Evolutionary conservation across 2,797 vertebrate species (phyloP).

Genomic region (Toxotes lorentzi): DNA sequence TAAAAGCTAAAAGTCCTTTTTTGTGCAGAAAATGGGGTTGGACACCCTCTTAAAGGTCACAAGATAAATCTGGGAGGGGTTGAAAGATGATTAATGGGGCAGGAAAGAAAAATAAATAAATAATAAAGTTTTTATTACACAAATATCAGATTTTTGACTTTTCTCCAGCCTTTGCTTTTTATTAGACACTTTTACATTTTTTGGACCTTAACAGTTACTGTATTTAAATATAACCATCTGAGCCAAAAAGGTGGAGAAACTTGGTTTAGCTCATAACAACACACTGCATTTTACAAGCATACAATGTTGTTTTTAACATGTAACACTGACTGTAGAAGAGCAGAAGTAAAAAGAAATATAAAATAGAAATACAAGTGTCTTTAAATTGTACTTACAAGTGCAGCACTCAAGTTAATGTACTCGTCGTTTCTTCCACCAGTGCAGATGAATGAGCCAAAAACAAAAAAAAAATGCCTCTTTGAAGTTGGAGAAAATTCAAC

Average conservation of each 20-base stretch:
- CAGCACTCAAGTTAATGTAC: background rate
- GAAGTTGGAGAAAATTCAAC: background rate
- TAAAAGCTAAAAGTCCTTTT: background rate
- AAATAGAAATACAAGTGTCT: background rate
- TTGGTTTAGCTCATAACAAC: background rate
- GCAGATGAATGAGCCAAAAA: background rate
- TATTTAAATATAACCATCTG: background rate
- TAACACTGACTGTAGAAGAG: background rate
- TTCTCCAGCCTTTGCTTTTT: background rate
- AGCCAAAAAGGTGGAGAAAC: background rate
- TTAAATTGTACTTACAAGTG: background rate
- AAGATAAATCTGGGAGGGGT: background rate
- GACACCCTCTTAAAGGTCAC: background rate
- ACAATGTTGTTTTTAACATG: too few species aligned
- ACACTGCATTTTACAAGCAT: background rate
- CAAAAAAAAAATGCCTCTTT: background rate
- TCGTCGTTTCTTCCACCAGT: too few species aligned
- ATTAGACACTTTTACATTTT: background rate
- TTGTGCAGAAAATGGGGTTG: background rate
- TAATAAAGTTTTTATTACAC: background rate
- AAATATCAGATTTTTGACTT: background rate
- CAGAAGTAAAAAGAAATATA: background rate
- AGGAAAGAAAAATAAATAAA: background rate
- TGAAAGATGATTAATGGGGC: conserved; percentile 10
- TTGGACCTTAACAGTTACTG: background rate